Evolutionary conservation across 2,888 invertebrate genomes (phyloP).

Genomic region (Drosophila kuntzei): DNA sequence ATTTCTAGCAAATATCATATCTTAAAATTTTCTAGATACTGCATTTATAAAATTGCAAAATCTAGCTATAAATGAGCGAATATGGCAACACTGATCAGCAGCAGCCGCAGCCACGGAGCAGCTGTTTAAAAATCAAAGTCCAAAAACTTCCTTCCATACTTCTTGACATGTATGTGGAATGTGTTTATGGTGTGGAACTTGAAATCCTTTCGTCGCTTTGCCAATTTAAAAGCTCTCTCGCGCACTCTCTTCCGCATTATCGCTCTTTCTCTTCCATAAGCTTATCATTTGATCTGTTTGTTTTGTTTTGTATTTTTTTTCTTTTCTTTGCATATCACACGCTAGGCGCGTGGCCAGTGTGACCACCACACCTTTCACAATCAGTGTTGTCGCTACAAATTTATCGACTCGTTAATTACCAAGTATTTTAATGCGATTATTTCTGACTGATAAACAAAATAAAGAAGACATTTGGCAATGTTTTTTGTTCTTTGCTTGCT

Average conservation of each 20-base stretch:
- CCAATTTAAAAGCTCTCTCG: not conserved
- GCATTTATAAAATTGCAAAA: too few species aligned
- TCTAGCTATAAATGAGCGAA: not conserved
- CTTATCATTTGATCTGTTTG: slow-evolving; percentile 20
- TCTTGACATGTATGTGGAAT: not conserved
- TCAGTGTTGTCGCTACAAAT: slow-evolving; percentile 18
- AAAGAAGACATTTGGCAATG: not conserved
- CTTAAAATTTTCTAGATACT: too few species aligned
- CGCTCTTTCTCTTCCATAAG: not conserved
- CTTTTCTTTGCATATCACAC: slow-evolving; percentile 32
- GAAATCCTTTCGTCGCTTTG: slow-evolving; percentile 3
- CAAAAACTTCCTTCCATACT: slow-evolving; percentile 21
- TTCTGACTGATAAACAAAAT: slow-evolving; percentile 38
- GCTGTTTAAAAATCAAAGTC: slow-evolving; percentile 22
- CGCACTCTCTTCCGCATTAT: not conserved
- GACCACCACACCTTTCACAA: slow-evolving; percentile 33
- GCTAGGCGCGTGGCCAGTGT: slow-evolving; percentile 38
- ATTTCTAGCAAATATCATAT: too few species aligned
- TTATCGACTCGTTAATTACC: slow-evolving; percentile 43
- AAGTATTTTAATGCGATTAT: slow-evolving; percentile 43
- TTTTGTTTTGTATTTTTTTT: too few species aligned
- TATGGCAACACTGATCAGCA: not conserved
- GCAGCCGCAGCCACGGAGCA: slow-evolving; percentile 1
- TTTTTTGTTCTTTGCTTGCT: slow-evolving; percentile 4
- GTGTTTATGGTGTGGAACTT: not conserved